Percentiles rank a stretch among this genome's conserved stretches.
These are phyloP conservation scores for Coenonympha glycerion DNA, from an alignment of 2,888 invertebrate species.

Conservation along the genomic window DNA sequence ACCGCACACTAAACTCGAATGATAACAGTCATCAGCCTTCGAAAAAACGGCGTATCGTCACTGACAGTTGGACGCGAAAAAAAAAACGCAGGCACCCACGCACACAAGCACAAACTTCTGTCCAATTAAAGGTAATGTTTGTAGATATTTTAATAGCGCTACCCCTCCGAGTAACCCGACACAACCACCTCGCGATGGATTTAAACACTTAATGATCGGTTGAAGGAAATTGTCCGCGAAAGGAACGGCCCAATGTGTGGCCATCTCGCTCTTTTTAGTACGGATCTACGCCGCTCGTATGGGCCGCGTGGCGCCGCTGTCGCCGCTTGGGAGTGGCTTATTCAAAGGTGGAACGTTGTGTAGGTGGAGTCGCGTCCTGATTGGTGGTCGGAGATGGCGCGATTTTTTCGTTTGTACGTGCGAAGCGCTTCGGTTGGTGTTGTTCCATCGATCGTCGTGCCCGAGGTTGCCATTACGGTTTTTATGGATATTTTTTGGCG, in stretches of 20 bases:
- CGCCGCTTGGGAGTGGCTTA: constrained; percentile 43
- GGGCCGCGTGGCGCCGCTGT: constrained; percentile 54
- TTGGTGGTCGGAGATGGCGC: constrained; percentile 53
- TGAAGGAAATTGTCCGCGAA: constrained; percentile 76
- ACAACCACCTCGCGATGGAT: constrained; percentile 75
- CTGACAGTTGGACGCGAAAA: constrained; percentile 45
- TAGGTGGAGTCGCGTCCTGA: constrained; percentile 43
- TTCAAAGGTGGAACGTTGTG: constrained; percentile 46
- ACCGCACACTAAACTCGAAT: constrained; percentile 60
- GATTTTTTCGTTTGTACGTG: constrained; percentile 68
- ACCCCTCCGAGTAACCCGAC: constrained; percentile 75
- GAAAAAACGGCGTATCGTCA: constrained; percentile 67
- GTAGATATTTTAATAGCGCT: constrained; percentile 75
- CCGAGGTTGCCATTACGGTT: constrained; percentile 72
- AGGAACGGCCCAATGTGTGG: constrained; percentile 63
- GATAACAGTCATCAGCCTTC: constrained; percentile 70
- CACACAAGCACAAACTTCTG: constrained; percentile 73
- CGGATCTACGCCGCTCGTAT: constrained; percentile 57
- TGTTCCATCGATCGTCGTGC: constrained; percentile 65
- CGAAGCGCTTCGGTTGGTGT: constrained; percentile 64
- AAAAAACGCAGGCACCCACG: constrained; percentile 51
- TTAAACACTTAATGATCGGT: constrained; percentile 77
- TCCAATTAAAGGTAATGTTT: constrained; percentile 77
- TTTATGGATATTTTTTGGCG: constrained; percentile 75
- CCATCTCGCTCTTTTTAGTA: constrained; percentile 66